Base-by-base conservation (phyloP, 2,113 vertebrate genomes). In the Pholis gunnellus region DNA sequence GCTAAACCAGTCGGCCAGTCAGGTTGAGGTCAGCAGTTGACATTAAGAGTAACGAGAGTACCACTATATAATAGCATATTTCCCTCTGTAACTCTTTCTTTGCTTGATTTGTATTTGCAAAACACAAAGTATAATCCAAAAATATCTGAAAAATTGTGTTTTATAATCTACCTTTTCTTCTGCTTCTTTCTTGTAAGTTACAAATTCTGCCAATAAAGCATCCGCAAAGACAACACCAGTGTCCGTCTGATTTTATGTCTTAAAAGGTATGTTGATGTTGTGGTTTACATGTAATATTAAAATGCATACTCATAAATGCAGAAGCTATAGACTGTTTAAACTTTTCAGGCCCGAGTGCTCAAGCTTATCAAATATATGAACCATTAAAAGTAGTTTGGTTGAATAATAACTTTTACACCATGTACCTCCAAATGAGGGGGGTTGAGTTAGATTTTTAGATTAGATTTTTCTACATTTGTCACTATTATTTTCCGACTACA, bases 161-260 rank as follows among this genome's bases (percentile, higher is more conserved):
- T 25, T 13, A 65, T 38, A n/a, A 74, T 81, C 29, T 3, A 31
- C 29, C 29, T 31, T 29, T 29, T 29, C 29, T 29, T 29, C 36
- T 66, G 29, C 31, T 64, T 66, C 6, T 60, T 46, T 15, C n/a
- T 22, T 71, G 11, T 75, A n/a, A 34, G 0, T 54, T 34, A 9
- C 10, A 7, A 38, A 54, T 11, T 65, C 60, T 73, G 25, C 46
- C 44, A 84, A 64, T 84, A 87, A 87, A 87, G 86, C 86, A 84
- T 81, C 69, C 20, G 18, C 78, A 84, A 87, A 87, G 68, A 84
- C 81, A 81, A 69, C 2, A 31, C 0, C 5, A 0, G 25, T 59
- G 44, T 87, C 25, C 13, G 20, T 83, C 25, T 71, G 50, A 44
- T 61, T 74, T 31, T 6, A 72, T 78, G 2, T 25, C 15, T n/a